phyloP scores from a whole-genome alignment of 2,113 vertebrate species.

The Trematocara stigmaticum region DNA sequence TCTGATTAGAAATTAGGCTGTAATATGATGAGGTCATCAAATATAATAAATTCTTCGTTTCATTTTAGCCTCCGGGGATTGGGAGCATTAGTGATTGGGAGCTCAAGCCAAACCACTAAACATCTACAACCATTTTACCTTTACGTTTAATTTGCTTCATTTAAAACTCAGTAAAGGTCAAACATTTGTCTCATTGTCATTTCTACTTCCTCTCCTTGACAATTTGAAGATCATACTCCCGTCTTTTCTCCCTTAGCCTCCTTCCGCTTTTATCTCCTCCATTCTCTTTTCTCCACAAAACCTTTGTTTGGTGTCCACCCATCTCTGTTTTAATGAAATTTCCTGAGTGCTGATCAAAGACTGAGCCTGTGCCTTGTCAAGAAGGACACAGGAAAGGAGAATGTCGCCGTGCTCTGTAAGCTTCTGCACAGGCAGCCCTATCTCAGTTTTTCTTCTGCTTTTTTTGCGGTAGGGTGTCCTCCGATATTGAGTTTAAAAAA shows the following conservation, averaged over 20 bases:
- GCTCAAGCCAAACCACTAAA: not conserved
- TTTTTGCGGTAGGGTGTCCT: not conserved
- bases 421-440: not conserved
- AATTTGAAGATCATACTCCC: not conserved
- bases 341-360: constrained; percentile 69
- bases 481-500: not conserved
- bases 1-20: not conserved
- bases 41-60: not conserved
- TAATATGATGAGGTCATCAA: not conserved
- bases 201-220: not conserved
- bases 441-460: constrained; percentile 3
- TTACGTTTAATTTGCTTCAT: not conserved
- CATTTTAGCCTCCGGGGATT: not conserved
- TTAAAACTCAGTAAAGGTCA: not conserved
- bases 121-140: not conserved
- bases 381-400: constrained; percentile 45
- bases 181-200: not conserved
- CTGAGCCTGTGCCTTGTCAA: constrained; percentile 51
- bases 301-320: constrained; percentile 49
- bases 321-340: constrained; percentile 63
- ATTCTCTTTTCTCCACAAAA: constrained; percentile 38
- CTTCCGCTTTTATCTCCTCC: constrained; percentile 18
- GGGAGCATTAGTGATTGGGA: not conserved
- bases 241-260: not conserved
- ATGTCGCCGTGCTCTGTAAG: constrained; percentile 17